Base-by-base conservation (phyloP, 2,797 vertebrate species). In the Poeciliopsis gracilis region DNA sequence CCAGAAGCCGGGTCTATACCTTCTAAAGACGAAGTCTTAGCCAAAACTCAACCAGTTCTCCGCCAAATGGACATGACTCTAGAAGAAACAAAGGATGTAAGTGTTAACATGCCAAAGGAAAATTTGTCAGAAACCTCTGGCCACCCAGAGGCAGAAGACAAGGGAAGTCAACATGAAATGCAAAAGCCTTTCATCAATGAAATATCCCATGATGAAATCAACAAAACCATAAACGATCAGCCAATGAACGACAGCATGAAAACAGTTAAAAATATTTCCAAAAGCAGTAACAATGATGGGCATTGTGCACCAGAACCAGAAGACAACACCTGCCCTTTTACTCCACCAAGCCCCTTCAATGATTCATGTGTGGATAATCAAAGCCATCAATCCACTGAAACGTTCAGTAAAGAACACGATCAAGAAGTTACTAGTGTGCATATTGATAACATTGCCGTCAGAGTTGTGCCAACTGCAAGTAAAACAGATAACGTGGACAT, bases 371-470 rank as follows among this genome's bases (percentile, higher is more conserved):
- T 74, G 30, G 82, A 80, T 57, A 67, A 84, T 73, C 49, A 55
- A 49, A 55, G 82, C 82, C 38, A 45, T 23, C 75, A 83, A 30
- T 0, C 38, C 45, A 61, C 82, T 77, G 70, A 79, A 36, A 83
- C 57, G 51, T 33, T 66, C 4, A 53, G 2, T 53, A 51, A 9
- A 77, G 77, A 84, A n/a, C 76, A 80, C 6, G 78, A 46, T 59
- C 76, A 85, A 79, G 38, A 33, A 28, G 84, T 85, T 0, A 66
- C 82, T 13, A 7, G 77, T 75, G 67, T 93, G 36, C 91, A 93
- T 66, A 93, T 90, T 71, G 92, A 88, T 74, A 77, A 80, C 67
- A 93, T 93, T 81, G 87, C 91, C 55, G 86, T 94, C 77, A 78
- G 77, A 85, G 91, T 94, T 79, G 72, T 92, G 2, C 79, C 88